A percentile compares a stretch with the other conserved stretches of the same genome.
phyloP scores from a whole-genome alignment of 2,113 vertebrate species.

The Menidia beryllina region DNA sequence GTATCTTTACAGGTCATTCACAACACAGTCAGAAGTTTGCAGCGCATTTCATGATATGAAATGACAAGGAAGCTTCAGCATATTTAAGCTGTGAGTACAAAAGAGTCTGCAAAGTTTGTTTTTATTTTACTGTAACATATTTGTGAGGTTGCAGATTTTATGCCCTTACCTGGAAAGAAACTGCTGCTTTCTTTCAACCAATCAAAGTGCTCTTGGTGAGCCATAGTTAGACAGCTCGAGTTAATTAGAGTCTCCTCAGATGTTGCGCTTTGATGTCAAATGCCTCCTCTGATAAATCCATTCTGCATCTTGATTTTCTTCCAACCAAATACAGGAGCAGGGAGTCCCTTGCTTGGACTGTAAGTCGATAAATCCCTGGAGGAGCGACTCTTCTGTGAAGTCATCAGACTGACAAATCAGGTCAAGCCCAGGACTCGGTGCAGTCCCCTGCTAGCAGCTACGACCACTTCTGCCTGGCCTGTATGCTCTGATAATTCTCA shows the following conservation, averaged over 20 bases:
- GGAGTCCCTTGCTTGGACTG: slow-evolving; percentile 13
- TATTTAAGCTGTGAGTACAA: slow-evolving; percentile 2
- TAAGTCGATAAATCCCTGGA: slow-evolving; percentile 31
- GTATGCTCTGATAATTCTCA: slow-evolving; percentile 63
- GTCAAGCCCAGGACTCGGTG: slow-evolving; percentile 53
- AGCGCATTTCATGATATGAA: not conserved
- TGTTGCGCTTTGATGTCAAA: slow-evolving; percentile 48
- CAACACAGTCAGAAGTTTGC: slow-evolving; percentile 15
- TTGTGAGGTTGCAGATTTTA: not conserved
- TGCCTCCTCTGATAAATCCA: slow-evolving; percentile 45
- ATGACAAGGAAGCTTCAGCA: slow-evolving; percentile 7
- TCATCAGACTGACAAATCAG: slow-evolving; percentile 65
- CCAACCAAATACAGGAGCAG: slow-evolving; percentile 31
- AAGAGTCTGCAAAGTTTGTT: slow-evolving; percentile 7
- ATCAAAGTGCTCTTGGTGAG: slow-evolving; percentile 54
- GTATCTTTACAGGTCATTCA: slow-evolving; percentile 26
- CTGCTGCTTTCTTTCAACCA: slow-evolving; percentile 57
- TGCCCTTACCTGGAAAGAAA: slow-evolving; percentile 79
- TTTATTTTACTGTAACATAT: not conserved
- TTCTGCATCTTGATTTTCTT: slow-evolving; percentile 33
- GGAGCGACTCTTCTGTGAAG: slow-evolving; percentile 37
- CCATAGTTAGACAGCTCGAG: slow-evolving; percentile 43
- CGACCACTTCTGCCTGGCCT: slow-evolving; percentile 42
- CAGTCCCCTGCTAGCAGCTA: slow-evolving; percentile 43
- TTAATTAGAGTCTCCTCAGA: slow-evolving; percentile 39